Base-by-base conservation (phyloP, 1,140 invertebrate species). In the Brachionus plicatilis region DNA sequence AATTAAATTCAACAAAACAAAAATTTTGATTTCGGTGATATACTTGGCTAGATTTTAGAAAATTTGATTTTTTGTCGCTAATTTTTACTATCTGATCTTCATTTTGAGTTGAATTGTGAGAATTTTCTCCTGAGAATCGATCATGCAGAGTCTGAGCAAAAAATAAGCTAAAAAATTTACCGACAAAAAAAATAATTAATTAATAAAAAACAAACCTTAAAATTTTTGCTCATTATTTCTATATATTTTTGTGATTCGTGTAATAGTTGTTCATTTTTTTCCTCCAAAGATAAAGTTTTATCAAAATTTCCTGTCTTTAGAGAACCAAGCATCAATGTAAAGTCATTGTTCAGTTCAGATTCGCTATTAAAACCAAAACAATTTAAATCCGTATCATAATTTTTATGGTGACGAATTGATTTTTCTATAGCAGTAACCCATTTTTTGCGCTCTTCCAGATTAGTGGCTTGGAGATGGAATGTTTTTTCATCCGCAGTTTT, bases 381-480 rank as follows among this genome's bases (percentile, higher is more conserved):
- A 68, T 37, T 68, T 14, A 68, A 33, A 33, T 33, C 27, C 27
- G 66, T 2, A 14, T 72, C 41, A 43, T 41, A 43, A 17, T 17
- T 72, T 72, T 72, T 72, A 90, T 96, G 95, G 85, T 94, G 91
- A 47, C 94, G 89, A 88, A 99, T 98, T 6, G 96, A 95, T 87
- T 96, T 95, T 90, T 99, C 96, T 68, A 99, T 90, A 43, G 94
- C 94, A 43, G 94, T 92, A 50, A 99, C 94, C 97, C 97, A 99
- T 86, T 94, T 93, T 89, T 98, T 95, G 76, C 97, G 91, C 89
- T 99, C 97, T 85, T 29, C 66, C 60, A 70, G 37, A 85, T 53
- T 85, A 2, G 47, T 86, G 91, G 92, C 92, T 94, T 92, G 97
- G 90, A 99, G 97, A 90, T 99, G 97, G 91, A 99, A 99, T 17